Percentiles rank a stretch among this genome's conserved stretches.
These are phyloP conservation scores for Podabrus alpinus DNA, from an alignment of 2,888 invertebrate genomes.

Conservation along the genomic window DNA sequence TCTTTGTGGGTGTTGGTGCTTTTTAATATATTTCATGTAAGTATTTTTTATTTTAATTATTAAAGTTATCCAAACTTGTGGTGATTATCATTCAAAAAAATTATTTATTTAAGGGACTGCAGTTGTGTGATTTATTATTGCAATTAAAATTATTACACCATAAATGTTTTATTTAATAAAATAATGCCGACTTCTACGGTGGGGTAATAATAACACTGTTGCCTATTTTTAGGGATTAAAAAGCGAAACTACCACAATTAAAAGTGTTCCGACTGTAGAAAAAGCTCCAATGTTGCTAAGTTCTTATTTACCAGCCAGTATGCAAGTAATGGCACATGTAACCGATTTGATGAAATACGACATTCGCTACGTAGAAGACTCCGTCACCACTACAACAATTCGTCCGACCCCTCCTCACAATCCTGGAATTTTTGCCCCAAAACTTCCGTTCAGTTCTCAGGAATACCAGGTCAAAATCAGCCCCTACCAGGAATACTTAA, in stretches of 20 bases:
- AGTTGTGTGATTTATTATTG: not conserved
- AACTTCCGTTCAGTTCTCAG: slow-evolving; percentile 53
- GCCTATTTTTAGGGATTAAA: not conserved
- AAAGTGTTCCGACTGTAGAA: slow-evolving; percentile 49
- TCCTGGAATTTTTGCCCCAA: slow-evolving; percentile 62
- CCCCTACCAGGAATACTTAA: slow-evolving; percentile 34
- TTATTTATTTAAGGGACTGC: not conserved
- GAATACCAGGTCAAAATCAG: slow-evolving; percentile 26
- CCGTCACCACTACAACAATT: slow-evolving; percentile 44
- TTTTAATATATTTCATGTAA: not conserved
- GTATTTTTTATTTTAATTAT: not conserved
- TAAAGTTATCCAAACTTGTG: not conserved
- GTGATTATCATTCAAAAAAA: not conserved
- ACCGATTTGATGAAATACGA: slow-evolving; percentile 68
- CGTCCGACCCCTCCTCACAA: slow-evolving; percentile 50
- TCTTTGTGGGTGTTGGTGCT: not conserved
- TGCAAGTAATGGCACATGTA: slow-evolving; percentile 68
- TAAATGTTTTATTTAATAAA: no score
- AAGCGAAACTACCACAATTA: not conserved
- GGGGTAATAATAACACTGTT: not conserved
- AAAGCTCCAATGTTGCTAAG: slow-evolving; percentile 61
- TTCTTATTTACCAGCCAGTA: slow-evolving; percentile 69
- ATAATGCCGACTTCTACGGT: not conserved
- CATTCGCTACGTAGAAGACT: slow-evolving; percentile 43
- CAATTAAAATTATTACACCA: no score